Conservation (phyloP, 2,888 invertebrate genomes). For the Scrobipalpa atriplicella region DNA sequence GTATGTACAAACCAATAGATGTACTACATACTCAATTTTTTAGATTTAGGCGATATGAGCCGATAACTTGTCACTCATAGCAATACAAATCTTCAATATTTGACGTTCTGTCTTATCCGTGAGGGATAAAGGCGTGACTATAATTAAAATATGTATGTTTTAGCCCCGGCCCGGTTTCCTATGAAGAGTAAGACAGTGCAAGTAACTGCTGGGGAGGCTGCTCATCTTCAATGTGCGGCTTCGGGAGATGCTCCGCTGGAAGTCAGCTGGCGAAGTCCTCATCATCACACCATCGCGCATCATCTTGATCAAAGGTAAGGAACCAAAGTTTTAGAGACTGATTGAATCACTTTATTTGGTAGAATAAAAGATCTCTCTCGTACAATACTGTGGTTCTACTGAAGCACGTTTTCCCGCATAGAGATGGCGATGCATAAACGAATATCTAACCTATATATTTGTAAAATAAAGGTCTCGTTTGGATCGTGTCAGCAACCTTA, state of each 20-base stretch:
- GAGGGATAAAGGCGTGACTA: not conserved
- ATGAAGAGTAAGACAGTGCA: constrained; percentile 92
- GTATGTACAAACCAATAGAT: too few species aligned
- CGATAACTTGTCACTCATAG: too few species aligned
- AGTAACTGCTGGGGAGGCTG: constrained; percentile 91
- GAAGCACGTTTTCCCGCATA: not conserved
- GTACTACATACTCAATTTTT: too few species aligned
- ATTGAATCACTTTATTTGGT: not conserved
- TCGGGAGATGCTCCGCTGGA: constrained; percentile 94
- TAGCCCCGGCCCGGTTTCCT: constrained; percentile 92
- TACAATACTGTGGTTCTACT: too few species aligned
- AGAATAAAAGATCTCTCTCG: too few species aligned
- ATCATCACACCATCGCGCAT: constrained; percentile 86
- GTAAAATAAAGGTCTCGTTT: not conserved
- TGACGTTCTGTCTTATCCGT: too few species aligned
- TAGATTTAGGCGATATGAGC: too few species aligned
- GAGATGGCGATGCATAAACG: not conserved
- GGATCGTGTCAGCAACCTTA: constrained; percentile 1
- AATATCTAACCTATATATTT: not conserved
- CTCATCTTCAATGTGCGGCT: constrained; percentile 93
- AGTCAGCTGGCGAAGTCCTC: constrained; percentile 92
- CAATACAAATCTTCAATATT: too few species aligned
- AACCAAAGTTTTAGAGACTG: too few species aligned
- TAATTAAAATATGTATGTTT: not conserved
- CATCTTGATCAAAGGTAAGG: constrained; percentile 85